Conservation (phyloP, 2,113 vertebrate genomes). For the Proteles cristata region DNA sequence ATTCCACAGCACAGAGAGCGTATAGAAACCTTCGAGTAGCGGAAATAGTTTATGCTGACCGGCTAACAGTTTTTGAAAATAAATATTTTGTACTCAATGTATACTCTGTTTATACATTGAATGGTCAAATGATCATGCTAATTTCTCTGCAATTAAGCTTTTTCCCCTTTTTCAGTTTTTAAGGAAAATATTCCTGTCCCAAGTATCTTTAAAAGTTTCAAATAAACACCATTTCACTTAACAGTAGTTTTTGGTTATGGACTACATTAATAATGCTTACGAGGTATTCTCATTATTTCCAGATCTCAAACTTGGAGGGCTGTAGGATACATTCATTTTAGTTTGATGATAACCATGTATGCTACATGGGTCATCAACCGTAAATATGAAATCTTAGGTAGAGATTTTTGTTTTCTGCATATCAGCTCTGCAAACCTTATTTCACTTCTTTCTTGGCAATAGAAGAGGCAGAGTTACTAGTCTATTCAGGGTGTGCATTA, state of each 20-base stretch:
- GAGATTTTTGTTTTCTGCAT: background rate
- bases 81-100: constrained; percentile 14
- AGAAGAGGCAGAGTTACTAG: background rate
- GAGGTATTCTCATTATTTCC: background rate
- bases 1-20: background rate
- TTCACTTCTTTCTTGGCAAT: background rate
- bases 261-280: background rate
- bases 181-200: background rate
- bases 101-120: background rate
- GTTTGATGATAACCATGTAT: background rate
- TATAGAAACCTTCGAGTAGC: background rate
- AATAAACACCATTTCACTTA: background rate
- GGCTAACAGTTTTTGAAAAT: background rate
- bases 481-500: background rate
- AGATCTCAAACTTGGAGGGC: background rate
- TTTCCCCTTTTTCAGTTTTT: background rate
- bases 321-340: background rate
- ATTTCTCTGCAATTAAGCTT: background rate
- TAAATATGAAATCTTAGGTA: background rate
- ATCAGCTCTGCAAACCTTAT: background rate
- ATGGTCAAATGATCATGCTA: background rate
- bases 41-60: background rate
- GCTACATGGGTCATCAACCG: background rate
- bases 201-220: background rate
- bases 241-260: background rate